Base-by-base conservation (phyloP, 64 coral and sea anemone genomes). In the Actinia equina region DNA sequence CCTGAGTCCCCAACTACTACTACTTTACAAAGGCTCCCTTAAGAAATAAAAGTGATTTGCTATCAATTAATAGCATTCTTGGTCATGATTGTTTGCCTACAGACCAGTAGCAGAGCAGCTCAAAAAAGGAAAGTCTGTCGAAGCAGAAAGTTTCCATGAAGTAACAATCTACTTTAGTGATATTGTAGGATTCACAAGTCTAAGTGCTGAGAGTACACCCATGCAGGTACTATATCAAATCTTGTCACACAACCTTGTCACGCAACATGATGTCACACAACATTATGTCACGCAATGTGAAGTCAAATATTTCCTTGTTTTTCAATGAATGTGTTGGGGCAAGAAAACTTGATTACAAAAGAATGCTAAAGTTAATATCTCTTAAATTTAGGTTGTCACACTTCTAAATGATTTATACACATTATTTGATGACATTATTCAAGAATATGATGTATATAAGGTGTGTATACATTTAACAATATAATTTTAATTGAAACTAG, bases 401-500 rank as follows among this genome's bases (percentile, higher is more conserved):
- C 80, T 96, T 86, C 80, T 96, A 2, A 96, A 96, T 80, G 94
- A 96, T 67, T 82, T 96, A 13, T 96, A 96, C 85, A 83, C 91
- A 26, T 56, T 93, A 52, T 93, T 90, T 67, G 94, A 96, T 82
- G 91, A 84, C 52, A 96, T 96, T 42, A 96, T 96, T 26, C 85
- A 87, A 86, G 94, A 96, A 52, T 96, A 90, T 59, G 88, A 87
- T 9, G 94, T 96, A 4, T 96, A 96, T 77, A 96, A 96, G 80
- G 94, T 96, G 79, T 1, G 26, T 78, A 49, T 49, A 44, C 19
- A 18, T 81, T 44, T 44, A 81, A 52, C 44, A 17, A 45, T 52
- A 18, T 49, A 0, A 17, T 52, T 74, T 16, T 26, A 14, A 74
- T 74, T 26, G 69, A 11, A 41, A 74, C 7, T 0, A 78, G 55